Evolutionary conservation across 64 coral and sea anemone genomes (phyloP).

Genomic region (Orbicella faveolata): DNA sequence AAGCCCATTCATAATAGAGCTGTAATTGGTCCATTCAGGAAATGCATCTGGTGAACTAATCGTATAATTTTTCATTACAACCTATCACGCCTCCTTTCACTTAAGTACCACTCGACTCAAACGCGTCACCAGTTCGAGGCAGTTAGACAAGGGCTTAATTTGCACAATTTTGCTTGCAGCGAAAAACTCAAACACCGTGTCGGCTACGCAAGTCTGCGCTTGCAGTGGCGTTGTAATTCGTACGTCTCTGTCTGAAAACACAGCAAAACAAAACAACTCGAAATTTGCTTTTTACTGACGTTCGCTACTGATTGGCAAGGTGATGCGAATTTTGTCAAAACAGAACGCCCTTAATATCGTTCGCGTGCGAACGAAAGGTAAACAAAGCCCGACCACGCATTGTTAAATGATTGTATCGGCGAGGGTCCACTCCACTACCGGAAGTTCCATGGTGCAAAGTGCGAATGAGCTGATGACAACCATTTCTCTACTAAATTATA

Average conservation of each 20-base stretch:
- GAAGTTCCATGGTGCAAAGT: slow-evolving; percentile 16
- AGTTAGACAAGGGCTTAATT: slow-evolving; percentile 21
- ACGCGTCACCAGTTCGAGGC: slow-evolving; percentile 15
- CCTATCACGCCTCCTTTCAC: slow-evolving; percentile 14
- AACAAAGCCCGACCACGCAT: slow-evolving; percentile 7
- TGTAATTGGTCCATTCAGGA: slow-evolving; percentile 48
- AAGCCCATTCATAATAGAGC: slow-evolving; percentile 36
- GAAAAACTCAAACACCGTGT: not conserved
- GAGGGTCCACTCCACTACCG: slow-evolving; percentile 20
- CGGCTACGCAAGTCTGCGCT: not conserved
- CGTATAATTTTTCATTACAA: slow-evolving; percentile 19
- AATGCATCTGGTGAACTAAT: slow-evolving; percentile 29
- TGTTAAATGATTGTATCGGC: slow-evolving; percentile 9
- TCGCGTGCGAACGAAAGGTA: slow-evolving; percentile 12
- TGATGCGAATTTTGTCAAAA: not conserved
- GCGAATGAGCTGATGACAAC: not conserved
- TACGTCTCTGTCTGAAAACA: not conserved
- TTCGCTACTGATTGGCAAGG: not conserved
- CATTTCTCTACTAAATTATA: not conserved
- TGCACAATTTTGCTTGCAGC: not conserved
- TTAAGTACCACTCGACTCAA: slow-evolving; percentile 16
- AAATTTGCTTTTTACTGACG: not conserved
- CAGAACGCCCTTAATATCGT: not conserved
- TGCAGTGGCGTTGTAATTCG: not conserved
- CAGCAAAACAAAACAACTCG: not conserved